Base-by-base conservation (phyloP, 2,888 invertebrate genomes). In the Trissoscelio sp. region DNA sequence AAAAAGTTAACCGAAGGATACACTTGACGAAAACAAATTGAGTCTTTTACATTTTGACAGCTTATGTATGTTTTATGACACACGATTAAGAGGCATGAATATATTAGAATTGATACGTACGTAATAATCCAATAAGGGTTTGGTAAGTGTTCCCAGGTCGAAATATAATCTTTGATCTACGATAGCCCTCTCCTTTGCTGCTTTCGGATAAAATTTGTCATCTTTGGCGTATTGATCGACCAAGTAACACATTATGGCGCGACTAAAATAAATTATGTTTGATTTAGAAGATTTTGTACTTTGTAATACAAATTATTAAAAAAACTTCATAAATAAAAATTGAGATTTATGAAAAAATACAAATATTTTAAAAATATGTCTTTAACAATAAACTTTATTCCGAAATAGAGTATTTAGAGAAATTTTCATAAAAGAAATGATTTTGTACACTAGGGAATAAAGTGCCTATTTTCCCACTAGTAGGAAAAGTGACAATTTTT, bases 51-150 rank as follows among this genome's bases (percentile, higher is more conserved):
- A 44, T 44, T 44, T 20, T 44, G 44, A 44, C 44, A 44, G 44
- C 31, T 69, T 60, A 31, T 60, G 46, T 51, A 11, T 34, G n/a
- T 22, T 51, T 11, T 5, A 39, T 2, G 11, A 28, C 34, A 22
- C 20, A 22, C 22, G 22, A 16, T 58, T 46, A 28, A 24, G 44
- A 58, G 16, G 28, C 14, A 3, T 53, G 46, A 73, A 66, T 69
- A 24, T 7, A 44, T 55, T 39, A 28, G 44, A 53, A 42, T 24
- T 12, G 37, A 81, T 83, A 93, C 95, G 93, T 91, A 96, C 96
- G 70, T 89, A 91, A 83, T 87, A 91, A 16, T 42, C 42, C 0
- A 24, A 12, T 2, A 88, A 18, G 11, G 67, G 92, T 58, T 88
- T 87, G 83, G 89, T 91, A 0, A 93, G 86, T 0, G 86, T 89